phyloP scores from a whole-genome alignment of 2,797 vertebrate species.

The Vireo griseus region DNA sequence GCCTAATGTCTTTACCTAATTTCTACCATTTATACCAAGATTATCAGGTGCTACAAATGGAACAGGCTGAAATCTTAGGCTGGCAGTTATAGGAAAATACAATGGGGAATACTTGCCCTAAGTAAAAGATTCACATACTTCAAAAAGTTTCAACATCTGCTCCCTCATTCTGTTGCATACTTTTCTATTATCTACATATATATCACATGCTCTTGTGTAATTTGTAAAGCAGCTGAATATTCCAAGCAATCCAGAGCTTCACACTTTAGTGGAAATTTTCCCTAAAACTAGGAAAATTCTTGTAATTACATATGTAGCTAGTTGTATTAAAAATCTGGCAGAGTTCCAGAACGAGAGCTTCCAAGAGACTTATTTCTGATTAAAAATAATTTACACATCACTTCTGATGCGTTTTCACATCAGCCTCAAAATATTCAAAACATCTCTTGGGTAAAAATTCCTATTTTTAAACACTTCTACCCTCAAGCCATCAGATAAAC shows the following conservation, averaged over 20 bases:
- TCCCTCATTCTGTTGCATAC: not conserved
- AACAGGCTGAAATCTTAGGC: not conserved
- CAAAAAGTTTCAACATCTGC: not conserved
- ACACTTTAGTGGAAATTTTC: not conserved
- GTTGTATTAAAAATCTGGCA: not conserved
- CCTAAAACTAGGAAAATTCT: not conserved
- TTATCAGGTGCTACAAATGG: not conserved
- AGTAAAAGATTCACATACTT: not conserved
- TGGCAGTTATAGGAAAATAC: not conserved
- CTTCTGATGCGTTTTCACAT: not conserved
- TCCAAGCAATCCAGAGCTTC: not conserved
- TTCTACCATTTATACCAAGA: not conserved
- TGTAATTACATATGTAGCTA: not conserved
- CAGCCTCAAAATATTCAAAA: conserved; percentile 20
- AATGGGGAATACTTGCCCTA: not conserved
- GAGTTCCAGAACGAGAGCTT: not conserved
- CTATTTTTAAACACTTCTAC: conserved; percentile 44
- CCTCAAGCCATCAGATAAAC: not conserved
- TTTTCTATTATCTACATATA: not conserved
- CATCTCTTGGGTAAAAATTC: not conserved
- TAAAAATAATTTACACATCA: not conserved
- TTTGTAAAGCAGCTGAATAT: not conserved
- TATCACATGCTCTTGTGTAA: not conserved
- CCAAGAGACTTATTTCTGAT: not conserved
- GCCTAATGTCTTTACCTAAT: not conserved